Evolutionary conservation across 2,797 vertebrate genomes (phyloP).

Genomic region (Pangasius sanitwongsei): DNA sequence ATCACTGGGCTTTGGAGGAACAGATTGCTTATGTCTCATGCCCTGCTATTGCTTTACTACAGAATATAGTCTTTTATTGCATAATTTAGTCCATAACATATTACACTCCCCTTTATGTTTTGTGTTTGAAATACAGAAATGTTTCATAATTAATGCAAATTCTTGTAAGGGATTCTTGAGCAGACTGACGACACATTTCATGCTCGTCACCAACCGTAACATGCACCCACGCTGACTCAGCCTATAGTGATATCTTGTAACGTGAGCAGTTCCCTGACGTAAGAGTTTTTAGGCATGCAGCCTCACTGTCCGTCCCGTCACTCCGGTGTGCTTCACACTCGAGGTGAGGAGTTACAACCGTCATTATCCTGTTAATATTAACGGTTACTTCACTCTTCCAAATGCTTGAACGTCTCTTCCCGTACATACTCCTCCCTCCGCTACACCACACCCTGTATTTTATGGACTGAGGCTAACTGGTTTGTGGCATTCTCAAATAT

Average conservation of each 20-base stretch:
- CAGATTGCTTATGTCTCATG: neutral
- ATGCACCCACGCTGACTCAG: neutral
- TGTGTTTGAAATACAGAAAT: neutral
- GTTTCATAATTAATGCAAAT: neutral
- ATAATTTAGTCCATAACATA: too few relatives aligned
- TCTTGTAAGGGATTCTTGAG: neutral
- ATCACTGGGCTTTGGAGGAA: neutral
- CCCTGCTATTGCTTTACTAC: neutral
- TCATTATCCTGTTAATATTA: constrained; percentile 2
- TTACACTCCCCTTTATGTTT: neutral
- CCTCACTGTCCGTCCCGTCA: neutral
- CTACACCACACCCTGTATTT: constrained; percentile 11
- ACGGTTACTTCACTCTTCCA: too few relatives aligned
- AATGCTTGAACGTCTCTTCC: neutral
- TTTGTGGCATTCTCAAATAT: constrained; percentile 22
- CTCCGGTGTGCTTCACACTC: neutral
- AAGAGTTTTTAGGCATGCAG: neutral
- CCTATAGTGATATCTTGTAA: neutral
- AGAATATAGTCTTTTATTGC: neutral
- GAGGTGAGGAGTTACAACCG: neutral
- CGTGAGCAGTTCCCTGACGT: neutral
- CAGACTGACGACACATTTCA: neutral
- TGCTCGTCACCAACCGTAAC: neutral
- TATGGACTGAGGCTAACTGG: constrained; percentile 42
- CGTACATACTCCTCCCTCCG: constrained; percentile 14